Conservation (phyloP, 2,797 vertebrate species). For the Bryconaethiops microstoma region DNA sequence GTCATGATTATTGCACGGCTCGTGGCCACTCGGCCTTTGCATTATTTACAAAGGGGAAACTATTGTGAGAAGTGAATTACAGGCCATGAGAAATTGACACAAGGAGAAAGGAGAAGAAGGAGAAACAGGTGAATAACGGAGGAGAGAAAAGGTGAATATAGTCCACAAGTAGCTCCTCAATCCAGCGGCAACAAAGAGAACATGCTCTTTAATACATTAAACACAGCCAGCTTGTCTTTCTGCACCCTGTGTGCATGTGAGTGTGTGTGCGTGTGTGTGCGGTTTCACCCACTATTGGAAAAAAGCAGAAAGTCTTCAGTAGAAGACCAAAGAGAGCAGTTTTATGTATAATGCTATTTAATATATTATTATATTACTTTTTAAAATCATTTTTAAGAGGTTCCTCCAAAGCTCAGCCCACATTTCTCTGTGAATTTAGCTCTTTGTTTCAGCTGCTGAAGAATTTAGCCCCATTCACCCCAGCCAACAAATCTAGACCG, state of each 20-base stretch:
- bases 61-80: slow-evolving; percentile 68
- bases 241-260: no score
- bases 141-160: slow-evolving; percentile 58
- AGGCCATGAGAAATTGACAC: slow-evolving; percentile 69
- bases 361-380: not conserved
- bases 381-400: no score
- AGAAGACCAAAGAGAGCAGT: not conserved
- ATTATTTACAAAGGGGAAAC: slow-evolving; percentile 82
- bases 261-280: no score
- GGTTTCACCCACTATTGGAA: no score
- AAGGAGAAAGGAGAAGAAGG: slow-evolving; percentile 10
- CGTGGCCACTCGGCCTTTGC: slow-evolving; percentile 73
- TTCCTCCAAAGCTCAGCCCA: no score
- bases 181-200: not conserved
- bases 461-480: no score
- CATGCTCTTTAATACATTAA: not conserved
- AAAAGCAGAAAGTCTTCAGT: not conserved
- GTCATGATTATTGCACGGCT: slow-evolving; percentile 82
- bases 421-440: no score
- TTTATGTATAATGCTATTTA: not conserved
- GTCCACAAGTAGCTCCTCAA: slow-evolving; percentile 58
- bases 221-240: no score
- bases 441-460: no score
- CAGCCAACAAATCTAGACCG: no score
- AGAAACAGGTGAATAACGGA: slow-evolving; percentile 71